Percentiles rank a stretch among this genome's conserved stretches.
Conservation (phyloP, 37 sponge, comb jelly and placozoan genomes). For the Aplysina aerophoba region DNA sequence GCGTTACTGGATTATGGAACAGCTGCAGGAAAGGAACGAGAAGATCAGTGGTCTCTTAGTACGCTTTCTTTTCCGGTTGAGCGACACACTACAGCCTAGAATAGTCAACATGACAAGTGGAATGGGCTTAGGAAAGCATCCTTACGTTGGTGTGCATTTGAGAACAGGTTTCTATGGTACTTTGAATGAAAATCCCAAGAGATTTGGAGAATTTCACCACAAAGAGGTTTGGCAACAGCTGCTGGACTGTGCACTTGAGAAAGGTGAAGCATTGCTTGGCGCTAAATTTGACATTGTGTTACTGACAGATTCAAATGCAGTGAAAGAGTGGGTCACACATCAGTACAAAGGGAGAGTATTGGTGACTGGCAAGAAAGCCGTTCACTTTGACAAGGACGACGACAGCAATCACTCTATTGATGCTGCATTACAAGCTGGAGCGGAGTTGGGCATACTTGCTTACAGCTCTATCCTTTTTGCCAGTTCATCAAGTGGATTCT, state of each 20-base stretch:
- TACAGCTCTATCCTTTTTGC: no score
- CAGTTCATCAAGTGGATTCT: no score
- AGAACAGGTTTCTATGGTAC: slow-evolving; percentile 51
- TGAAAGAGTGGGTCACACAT: slow-evolving; percentile 21
- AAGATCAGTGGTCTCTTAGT: not conserved
- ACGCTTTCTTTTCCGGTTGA: slow-evolving; percentile 36
- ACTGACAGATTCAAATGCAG: slow-evolving; percentile 37
- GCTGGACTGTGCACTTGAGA: slow-evolving; percentile 26
- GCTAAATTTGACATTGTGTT: not conserved
- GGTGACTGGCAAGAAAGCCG: not conserved
- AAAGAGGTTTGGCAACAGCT: not conserved
- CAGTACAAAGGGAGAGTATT: slow-evolving; percentile 22
- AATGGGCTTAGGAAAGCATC: slow-evolving; percentile 10
- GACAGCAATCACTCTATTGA: no score
- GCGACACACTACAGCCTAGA: not conserved
- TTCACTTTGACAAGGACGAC: slow-evolving; percentile 13
- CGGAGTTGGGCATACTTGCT: no score
- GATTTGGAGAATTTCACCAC: not conserved
- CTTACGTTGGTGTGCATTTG: slow-evolving; percentile 40
- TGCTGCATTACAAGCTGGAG: no score
- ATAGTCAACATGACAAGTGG: not conserved
- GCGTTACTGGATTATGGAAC: not conserved
- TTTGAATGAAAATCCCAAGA: not conserved
- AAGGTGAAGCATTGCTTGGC: not conserved
- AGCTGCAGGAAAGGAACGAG: not conserved